These are phyloP conservation scores for Gortyna flavago DNA, from an alignment of 2,888 invertebrate species.

Conservation along the genomic window DNA sequence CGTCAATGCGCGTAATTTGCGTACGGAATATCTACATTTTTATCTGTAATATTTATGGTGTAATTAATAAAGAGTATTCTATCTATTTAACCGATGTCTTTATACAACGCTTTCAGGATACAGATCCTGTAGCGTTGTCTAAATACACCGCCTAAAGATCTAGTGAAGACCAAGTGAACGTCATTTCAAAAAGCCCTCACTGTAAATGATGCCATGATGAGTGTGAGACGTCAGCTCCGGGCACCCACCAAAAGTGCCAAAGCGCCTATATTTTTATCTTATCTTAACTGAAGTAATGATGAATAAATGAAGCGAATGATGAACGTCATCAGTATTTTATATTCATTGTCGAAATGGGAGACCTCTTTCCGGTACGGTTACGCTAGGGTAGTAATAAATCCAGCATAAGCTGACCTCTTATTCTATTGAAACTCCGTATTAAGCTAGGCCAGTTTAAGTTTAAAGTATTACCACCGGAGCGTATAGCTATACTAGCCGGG, in stretches of 20 bases:
- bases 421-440: not conserved
- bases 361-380: not conserved
- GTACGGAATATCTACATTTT: too few relatives aligned
- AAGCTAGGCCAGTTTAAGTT: not conserved
- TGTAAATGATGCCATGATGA: too few relatives aligned
- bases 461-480: not conserved
- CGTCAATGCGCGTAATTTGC: too few relatives aligned
- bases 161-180: too few relatives aligned
- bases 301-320: not conserved
- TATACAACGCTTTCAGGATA: not conserved
- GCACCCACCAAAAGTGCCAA: too few relatives aligned
- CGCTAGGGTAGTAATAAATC: not conserved
- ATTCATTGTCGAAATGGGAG: not conserved
- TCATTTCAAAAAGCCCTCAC: too few relatives aligned
- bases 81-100: not conserved
- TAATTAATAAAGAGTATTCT: too few relatives aligned
- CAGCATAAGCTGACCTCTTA: not conserved
- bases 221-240: not conserved
- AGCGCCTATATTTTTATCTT: not conserved
- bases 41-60: too few relatives aligned
- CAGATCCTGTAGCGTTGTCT: too few relatives aligned
- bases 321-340: not conserved
- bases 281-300: not conserved
- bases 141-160: too few relatives aligned
- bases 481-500: not conserved